Base-by-base conservation (phyloP, 1,140 invertebrate species). In the Aphelenchoides avenae region DNA sequence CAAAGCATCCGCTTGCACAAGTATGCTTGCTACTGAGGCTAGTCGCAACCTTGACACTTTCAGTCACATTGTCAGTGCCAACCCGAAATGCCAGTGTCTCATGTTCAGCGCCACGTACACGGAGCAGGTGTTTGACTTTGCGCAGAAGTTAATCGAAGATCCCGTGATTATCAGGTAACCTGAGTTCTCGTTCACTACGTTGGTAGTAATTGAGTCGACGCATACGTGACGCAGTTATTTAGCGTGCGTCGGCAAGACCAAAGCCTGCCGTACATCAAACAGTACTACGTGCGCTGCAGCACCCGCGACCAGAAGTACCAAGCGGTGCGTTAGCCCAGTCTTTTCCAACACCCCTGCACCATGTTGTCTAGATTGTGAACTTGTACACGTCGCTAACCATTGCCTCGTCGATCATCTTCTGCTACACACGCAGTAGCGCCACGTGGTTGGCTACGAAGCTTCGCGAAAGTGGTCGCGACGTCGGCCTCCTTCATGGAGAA, bases 41-140 rank as follows among this genome's bases (percentile, higher is more conserved):
- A 11, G 15, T 44, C 29, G 11, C 9, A 44, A 44, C 26, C 11
- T 51, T 51, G 48, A 9, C 40, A 11, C 18, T n/a, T 61, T 65
- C 5, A 70, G 68, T 20, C 42, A 61, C 13, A 67, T 67, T 9
- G 57, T 71, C 5, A 29, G 34, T 31, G 5, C 46, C 3, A 72
- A 66, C 20, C 69, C 82, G 50, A 82, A 82, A 11, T 95, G 91
- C 79, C 95, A 99, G 79, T 93, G 95, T 86, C 87, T 99, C 86
- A 87, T 99, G 61, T 99, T 99, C 72, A 96, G 91, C 26, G 95
- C 95, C 1, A 99, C 95, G 0, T 99, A 97, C 77, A 87, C 90
- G 61, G 81, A 85, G 66, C 84, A 88, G 44, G 91, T 98, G 0
- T 96, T 98, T 87, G 84, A 89, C 52, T 99, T 98, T 84, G 94